These are phyloP conservation scores for Pseudorasbora parva DNA, from an alignment of 2,113 vertebrate species.

Conservation along the genomic window DNA sequence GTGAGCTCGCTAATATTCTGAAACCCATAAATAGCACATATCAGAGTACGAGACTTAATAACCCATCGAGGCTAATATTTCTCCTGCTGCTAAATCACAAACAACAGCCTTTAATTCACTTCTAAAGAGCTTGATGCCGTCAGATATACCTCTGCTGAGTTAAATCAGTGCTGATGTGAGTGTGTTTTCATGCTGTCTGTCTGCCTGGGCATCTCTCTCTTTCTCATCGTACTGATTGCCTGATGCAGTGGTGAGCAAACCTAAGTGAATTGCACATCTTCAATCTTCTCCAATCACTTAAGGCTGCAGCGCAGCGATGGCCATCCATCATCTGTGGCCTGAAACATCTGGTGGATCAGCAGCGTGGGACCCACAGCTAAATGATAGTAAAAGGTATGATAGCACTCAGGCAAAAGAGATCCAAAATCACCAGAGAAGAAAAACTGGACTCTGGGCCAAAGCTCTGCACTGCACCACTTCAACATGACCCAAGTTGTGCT, in stretches of 20 bases:
- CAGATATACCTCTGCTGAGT: conserved; percentile 20
- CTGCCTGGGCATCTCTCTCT: conserved; percentile 2
- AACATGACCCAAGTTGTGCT: not conserved
- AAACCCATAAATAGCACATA: conserved; percentile 16
- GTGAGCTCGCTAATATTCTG: not conserved
- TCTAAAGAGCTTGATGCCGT: conserved; percentile 11
- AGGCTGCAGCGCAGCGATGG: conserved; percentile 83
- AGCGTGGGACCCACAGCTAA: conserved; percentile 67
- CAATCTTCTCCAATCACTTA: conserved; percentile 95
- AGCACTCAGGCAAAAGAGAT: conserved; percentile 75
- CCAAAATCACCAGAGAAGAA: not conserved
- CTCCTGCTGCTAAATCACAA: conserved; percentile 3
- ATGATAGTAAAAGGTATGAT: conserved; percentile 78
- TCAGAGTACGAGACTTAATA: not conserved
- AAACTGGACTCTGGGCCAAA: conserved; percentile 4
- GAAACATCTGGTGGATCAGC: conserved; percentile 88
- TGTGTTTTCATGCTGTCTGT: conserved; percentile 11
- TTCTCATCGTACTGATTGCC: conserved; percentile 83
- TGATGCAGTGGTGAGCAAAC: conserved; percentile 85
- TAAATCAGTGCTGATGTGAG: conserved; percentile 8
- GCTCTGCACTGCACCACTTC: not conserved
- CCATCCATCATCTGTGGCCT: conserved; percentile 90
- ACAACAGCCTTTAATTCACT: conserved; percentile 25
- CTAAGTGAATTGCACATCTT: conserved; percentile 93
- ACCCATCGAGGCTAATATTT: not conserved